Evolutionary conservation across 2,888 invertebrate species (phyloP), one percentile per base, ranked within the genome.

Genomic region (Listrodromus nycthemerus): DNA sequence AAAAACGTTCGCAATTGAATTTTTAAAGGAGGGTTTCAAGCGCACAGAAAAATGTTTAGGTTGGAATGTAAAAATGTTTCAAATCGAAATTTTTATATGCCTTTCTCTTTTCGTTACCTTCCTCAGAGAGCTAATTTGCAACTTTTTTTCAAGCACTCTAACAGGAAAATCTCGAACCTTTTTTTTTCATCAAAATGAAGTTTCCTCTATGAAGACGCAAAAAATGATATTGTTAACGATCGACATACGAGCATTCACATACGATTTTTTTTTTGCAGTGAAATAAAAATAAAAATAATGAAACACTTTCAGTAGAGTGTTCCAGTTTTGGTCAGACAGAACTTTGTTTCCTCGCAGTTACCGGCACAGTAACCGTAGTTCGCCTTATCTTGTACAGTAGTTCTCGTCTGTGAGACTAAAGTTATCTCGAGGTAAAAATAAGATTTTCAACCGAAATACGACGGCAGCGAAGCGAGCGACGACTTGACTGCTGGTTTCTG

Each of bases 351-450:
- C 50, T 58, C 24, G 24, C 30, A 30, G 67, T 84, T 76, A 76
- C 63, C 19, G 50, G 21, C 19, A 7, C 55, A 24, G 55, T 24
- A 21, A 13, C 37, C 50, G 30, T 66, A 21, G 74, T 80, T 81
- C 66, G 74, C 52, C 81, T 77, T 82, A 76, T 80, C 78, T 65
- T 61, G 63, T 61, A 30, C 61, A 33, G 78, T 77, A 75, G 61
- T 71, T 63, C 73, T 76, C 84, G 78, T 73, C 61, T 55, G 69
- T 21, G 33, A 87, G 87, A 89, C 88, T 86, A 90, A 91, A 92
- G 90, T 92, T 92, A 91, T 88, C 88, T 77, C 84, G 83, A 84
- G 87, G 41, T 45, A 45, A 86, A 90, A 92, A 92, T 92, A 91
- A 90, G 92, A 92, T 92, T 92, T 90, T 85, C 84, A 55, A 81